A percentile compares a stretch with the other conserved stretches of the same genome.
phyloP scores from a whole-genome alignment of 2,797 vertebrate genomes.

The Diplodus puntazzo region DNA sequence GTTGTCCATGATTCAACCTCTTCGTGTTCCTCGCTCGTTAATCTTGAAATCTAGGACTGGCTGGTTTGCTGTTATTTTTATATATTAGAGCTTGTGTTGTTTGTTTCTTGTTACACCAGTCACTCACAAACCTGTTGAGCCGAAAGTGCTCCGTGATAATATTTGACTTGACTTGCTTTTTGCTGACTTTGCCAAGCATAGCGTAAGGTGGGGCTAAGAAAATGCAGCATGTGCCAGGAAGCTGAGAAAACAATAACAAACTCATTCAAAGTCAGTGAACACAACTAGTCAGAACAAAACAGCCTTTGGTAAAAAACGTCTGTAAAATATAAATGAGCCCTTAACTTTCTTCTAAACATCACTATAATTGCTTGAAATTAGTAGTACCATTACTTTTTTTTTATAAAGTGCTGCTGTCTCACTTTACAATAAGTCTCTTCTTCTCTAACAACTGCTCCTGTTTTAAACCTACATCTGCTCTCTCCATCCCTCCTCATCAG shows the following conservation, averaged over 20 bases:
- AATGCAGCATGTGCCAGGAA: background rate
- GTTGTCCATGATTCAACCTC: background rate
- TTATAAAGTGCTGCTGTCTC: background rate
- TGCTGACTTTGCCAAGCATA: slow-evolving; percentile 27
- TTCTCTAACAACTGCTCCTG: background rate
- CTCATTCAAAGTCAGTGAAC: slow-evolving; percentile 12
- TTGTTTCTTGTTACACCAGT: background rate
- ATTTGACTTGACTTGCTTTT: slow-evolving; percentile 24
- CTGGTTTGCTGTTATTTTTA: slow-evolving; percentile 6
- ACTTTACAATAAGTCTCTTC: background rate
- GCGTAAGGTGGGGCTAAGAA: slow-evolving; percentile 8
- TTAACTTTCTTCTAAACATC: background rate
- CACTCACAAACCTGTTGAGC: background rate
- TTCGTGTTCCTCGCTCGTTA: too few species aligned
- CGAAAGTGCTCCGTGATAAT: background rate
- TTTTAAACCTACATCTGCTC: slow-evolving; percentile 5
- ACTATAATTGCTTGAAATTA: background rate
- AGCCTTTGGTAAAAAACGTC: too few species aligned
- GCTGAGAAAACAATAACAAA: background rate
- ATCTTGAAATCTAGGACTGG: slow-evolving; percentile 3
- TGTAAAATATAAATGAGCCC: background rate
- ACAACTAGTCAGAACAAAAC: slow-evolving; percentile 10
- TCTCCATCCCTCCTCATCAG: slow-evolving; percentile 62
- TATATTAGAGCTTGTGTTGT: background rate
- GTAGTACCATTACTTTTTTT: background rate